Evolutionary conservation across 2,797 vertebrate genomes (phyloP).

Genomic region (Botia almorhae): DNA sequence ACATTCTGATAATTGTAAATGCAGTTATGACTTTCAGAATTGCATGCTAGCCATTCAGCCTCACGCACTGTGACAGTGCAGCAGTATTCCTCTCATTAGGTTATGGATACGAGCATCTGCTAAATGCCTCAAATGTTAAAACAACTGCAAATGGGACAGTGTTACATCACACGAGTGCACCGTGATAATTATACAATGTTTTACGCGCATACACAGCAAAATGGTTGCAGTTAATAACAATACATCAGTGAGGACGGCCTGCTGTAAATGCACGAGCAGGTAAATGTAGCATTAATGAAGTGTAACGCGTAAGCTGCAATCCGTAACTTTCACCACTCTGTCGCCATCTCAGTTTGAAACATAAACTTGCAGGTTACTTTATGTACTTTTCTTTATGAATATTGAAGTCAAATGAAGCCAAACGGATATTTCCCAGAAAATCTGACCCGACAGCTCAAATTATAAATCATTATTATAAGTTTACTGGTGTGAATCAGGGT

Average conservation of each 20-base stretch:
- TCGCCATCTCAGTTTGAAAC: too few relatives aligned
- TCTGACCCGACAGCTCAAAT: too few relatives aligned
- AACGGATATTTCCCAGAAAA: too few relatives aligned
- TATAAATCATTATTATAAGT: too few relatives aligned
- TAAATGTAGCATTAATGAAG: conserved; percentile 40
- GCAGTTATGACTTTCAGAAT: conserved; percentile 22
- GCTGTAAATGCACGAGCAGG: conserved; percentile 3
- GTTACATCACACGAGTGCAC: not conserved
- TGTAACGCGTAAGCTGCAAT: not conserved
- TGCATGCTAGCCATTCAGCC: not conserved
- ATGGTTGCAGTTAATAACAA: conserved; percentile 19
- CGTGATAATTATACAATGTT: conserved; percentile 11
- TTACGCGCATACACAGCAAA: not conserved
- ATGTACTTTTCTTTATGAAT: too few relatives aligned
- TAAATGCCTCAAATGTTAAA: conserved; percentile 18
- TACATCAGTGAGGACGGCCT: not conserved
- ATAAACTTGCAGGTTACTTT: too few relatives aligned
- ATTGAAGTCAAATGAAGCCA: too few relatives aligned
- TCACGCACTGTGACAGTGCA: not conserved
- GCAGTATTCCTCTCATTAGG: not conserved
- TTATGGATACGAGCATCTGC: not conserved
- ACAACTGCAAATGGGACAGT: conserved; percentile 12
- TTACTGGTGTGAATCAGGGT: too few relatives aligned
- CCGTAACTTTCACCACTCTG: too few relatives aligned
- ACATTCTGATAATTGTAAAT: conserved; percentile 33